Evolutionary conservation across 2,888 invertebrate species (phyloP), one percentile per base, ranked within the genome.

Genomic region (Drosophila meridiana): DNA sequence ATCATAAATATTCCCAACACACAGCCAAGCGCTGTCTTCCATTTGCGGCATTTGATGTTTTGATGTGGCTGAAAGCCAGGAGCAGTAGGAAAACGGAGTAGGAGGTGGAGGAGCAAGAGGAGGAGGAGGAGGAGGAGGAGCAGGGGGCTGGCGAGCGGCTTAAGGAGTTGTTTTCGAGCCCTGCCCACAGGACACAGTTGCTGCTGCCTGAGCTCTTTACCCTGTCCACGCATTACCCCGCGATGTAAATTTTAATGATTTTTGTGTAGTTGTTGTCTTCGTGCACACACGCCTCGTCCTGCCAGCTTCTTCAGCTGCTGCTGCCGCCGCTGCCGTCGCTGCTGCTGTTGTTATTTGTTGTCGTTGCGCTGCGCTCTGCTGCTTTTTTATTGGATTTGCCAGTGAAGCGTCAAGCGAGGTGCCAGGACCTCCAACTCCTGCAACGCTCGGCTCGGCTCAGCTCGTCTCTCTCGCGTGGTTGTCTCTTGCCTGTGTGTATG

Each of bases 1-100:
- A 83, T 89, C 82, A 90, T 89, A 89, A 89, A 91, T 90, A 82
- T 88, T 89, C 68, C 73, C 78, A 76, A 71, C 67, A 65, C 65
- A 69, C 63, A 82, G 67, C 48, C 74, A 42, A 34, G 32, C 43
- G 47, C 63, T 73, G 73, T 68, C 66, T 67, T 67, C 59, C 68
- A 69, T 70, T 74, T 75, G 78, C 71, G 67, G 76, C 76, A 76
- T 79, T 74, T 90, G 90, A 79, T 78, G 80, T 80, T 86, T 75
- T 78, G 77, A 76, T 70, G 82, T 67, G 80, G 72, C 73, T 53
- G 53, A 14, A 47, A 26, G 28, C 14, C 52, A 28, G 42, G 34
- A 50, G 40, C 13, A 4, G 26, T 4, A 34, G 7, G 2, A 55
- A 32, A 43, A 20, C 14, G 38, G 69, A 38, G 38, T 14, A 42